Base-by-base conservation (phyloP, 1,140 invertebrate genomes). In the Sogatella furcifera region DNA sequence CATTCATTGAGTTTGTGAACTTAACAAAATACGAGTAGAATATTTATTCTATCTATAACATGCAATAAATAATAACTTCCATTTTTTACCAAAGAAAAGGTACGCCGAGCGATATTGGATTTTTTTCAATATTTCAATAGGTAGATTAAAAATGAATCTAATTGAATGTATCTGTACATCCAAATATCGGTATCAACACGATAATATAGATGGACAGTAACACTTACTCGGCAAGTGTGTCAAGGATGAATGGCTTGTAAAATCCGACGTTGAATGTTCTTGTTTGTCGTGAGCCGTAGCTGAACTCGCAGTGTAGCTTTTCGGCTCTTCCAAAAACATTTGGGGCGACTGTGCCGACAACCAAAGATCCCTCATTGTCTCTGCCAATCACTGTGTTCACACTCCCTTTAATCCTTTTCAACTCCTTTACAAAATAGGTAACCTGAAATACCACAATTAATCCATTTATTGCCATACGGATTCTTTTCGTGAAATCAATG, bases 281-380 rank as follows among this genome's bases (percentile, higher is more conserved):
- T 1, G 84, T 82, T 68, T 80, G 81, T 72, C 84, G 81, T 63
- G 81, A 83, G 68, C 88, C 80, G 77, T 87, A 80, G 67, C 82
- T 69, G 72, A 92, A 93, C 69, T 92, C 89, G 9, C 82, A 74
- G 65, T 82, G 81, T 8, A 92, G 63, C 28, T 78, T 76, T 77
- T 95, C 92, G 5, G 87, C 92, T 66, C 90, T 74, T 2, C 92
- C 92, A 66, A 85, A 77, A 38, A 92, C 71, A 76, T 95, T 96
- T 0, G 90, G 90, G 57, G 86, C 74, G 67, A 79, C 78, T 11
- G 84, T 71, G 38, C 84, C 82, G 17, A 91, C 73, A 11, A 85
- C 77, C 34, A 95, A 65, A 24, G 87, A 86, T 9, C 87, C 90
- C 71, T 93, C 90, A 72, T 94, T 94, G 72, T 94, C 93, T 64